Base-by-base conservation (phyloP, 2,113 vertebrate genomes). In the Amphilophus citrinellus region DNA sequence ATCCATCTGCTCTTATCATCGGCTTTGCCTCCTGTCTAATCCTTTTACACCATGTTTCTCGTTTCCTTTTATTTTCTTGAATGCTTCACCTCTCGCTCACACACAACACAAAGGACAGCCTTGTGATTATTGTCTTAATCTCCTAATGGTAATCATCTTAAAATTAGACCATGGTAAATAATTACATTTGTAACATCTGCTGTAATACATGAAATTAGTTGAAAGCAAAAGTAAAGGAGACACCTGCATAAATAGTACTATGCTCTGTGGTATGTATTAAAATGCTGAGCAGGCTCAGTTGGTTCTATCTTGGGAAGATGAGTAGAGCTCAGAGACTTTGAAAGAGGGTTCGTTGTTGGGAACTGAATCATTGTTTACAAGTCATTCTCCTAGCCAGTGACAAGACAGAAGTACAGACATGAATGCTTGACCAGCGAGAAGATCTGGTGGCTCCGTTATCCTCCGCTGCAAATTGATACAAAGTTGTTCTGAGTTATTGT, bases 1-100 rank as follows among this genome's bases (percentile, higher is more conserved):
- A 53, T 82, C 59, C 17, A 59, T 89, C 82, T 81, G 80, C 68
- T 82, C 76, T 82, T 79, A 84, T 82, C 66, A 62, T 79, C 15
- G 9, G 13, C 35, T 68, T 83, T 53, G 44, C 57, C 7, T 42
- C 32, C 18, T 58, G 42, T 77, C 78, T 39, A 84, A 82, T 82
- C 82, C 57, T 62, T 77, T 82, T 42, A 56, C 37, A 6, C 61
- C 6, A 10, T 32, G 42, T 60, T 59, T 59, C 73, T 80, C 27
- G 59, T 53, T 65, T 58, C 37, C 5, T 37, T 62, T 53, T 20
- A 15, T 24, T 77, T 20, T 61, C 35, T 37, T 79, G 57, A 60
- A n/a, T 62, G 32, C 32, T 71, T 65, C 37, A 10, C n/a, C 13
- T 27, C 24, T 24, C 10, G 47, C 65, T 61, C n/a, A 47, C 24